Conservation (phyloP, 2,888 invertebrate genomes). For the Ichneumoninae sp. region DNA sequence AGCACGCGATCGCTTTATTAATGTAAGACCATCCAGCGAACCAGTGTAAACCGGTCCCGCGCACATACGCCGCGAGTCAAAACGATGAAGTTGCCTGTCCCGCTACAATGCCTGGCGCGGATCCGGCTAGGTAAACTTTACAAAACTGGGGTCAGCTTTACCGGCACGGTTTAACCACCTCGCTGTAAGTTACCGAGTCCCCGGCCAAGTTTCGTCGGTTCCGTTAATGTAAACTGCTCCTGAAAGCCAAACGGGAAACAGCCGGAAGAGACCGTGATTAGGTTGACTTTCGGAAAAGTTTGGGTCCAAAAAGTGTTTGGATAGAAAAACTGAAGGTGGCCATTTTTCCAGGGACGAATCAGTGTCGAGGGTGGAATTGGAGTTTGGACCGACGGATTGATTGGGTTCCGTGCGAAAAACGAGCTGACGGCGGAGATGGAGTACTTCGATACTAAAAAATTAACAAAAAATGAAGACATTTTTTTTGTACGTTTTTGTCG, state of each 20-base stretch:
- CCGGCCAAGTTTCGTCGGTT: constrained; percentile 47
- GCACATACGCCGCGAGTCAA: constrained; percentile 8
- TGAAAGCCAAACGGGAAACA: constrained; percentile 27
- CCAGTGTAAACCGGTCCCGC: constrained; percentile 20
- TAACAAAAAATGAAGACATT: not conserved
- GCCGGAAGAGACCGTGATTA: not conserved
- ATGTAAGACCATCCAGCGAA: constrained; percentile 51
- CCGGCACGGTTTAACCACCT: not conserved
- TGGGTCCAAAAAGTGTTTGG: not conserved
- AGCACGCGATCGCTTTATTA: constrained; percentile 63
- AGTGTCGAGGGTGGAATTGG: not conserved
- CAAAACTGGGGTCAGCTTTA: constrained; percentile 2
- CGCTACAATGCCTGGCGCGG: not conserved
- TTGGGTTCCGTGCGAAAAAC: not conserved
- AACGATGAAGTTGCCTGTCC: not conserved
- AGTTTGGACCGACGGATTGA: not conserved
- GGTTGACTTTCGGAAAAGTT: constrained; percentile 11
- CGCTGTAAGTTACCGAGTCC: constrained; percentile 16
- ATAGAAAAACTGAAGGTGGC: not conserved
- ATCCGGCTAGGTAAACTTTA: not conserved
- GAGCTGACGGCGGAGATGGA: not conserved
- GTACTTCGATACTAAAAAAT: not conserved
- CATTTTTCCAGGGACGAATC: not conserved
- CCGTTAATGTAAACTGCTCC: constrained; percentile 57
- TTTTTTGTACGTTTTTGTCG: constrained; percentile 22